Base-by-base conservation (phyloP, 1,140 invertebrate genomes). In the Drosophila truncata region DNA sequence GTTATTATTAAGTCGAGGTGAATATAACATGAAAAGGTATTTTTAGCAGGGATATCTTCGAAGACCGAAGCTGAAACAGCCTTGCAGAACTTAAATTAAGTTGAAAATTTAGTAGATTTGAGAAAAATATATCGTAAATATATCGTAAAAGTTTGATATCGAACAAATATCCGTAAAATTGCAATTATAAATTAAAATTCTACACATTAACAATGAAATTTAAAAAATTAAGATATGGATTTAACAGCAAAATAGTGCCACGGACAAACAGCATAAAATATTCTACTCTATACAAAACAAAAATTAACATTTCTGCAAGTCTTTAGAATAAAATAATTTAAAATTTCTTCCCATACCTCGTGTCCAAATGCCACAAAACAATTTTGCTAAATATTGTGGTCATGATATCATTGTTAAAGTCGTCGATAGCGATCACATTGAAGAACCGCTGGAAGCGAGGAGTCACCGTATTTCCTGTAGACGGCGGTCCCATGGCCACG, bases 281-380 rank as follows among this genome's bases (percentile, higher is more conserved):
- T 52, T 33, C 2, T 4, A 6, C 0, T 25, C 5, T 18, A 31
- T 18, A 7, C 18, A 50, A 2, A 0, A 0, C 25, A 9, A 8
- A 3, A n/a, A 11, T 0, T 2, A 33, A 52, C 5, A 20, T 13
- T 33, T 14, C 33, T 55, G 20, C 52, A 55, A 55, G 52, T 2
- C 52, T 55, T 7, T 35, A 25, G 3, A n/a, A 37, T 11, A 0
- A 0, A 11, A 33, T 14, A 18, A 8, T 20, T 9, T 1, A 2
- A 9, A 1, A 52, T 9, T 33, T 8, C 2, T 8, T 2, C 10
- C 44, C 78, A 81, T 91, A 96, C 96, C 96, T 96, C 2, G 97
- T 97, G 91, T 98, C 97, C 61, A 99, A 94, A 95, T 99, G 98
- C 98, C 98, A 99, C 2, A 98, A 93, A 93, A 99, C 95, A 73